These are phyloP conservation scores for Sander lucioperca DNA, from an alignment of 2,113 vertebrate genomes.

Conservation along the genomic window DNA sequence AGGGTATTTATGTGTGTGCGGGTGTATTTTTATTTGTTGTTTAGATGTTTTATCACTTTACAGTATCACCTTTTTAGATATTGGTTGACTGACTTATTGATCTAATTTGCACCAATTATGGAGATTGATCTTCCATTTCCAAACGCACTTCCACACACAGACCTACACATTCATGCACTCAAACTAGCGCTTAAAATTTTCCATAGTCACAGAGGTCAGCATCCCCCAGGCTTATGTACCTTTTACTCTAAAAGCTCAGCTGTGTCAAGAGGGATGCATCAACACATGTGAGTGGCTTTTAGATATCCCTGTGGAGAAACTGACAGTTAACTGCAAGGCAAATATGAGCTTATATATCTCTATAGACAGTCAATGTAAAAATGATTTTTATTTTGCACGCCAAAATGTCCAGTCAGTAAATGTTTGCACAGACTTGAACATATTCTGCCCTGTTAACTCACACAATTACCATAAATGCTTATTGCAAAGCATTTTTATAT, in stretches of 20 bases:
- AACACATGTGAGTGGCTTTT: conserved; percentile 77
- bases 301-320: conserved; percentile 70
- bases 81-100: conserved; percentile 50
- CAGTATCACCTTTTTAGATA: conserved; percentile 19
- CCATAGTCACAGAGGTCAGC: conserved; percentile 69
- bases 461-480: not conserved
- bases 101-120: conserved; percentile 62
- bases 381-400: conserved; percentile 1
- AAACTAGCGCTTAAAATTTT: conserved; percentile 58
- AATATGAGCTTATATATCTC: conserved; percentile 57
- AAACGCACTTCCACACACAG: not conserved
- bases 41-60: conserved; percentile 24
- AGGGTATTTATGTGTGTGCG: not conserved
- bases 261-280: conserved; percentile 59
- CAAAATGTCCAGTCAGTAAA: conserved; percentile 12
- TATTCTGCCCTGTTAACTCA: not conserved
- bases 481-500: not conserved
- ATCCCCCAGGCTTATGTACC: conserved; percentile 64
- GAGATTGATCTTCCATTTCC: conserved; percentile 47
- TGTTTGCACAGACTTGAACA: not conserved
- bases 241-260: conserved; percentile 78
- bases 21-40: not conserved
- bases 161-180: conserved; percentile 42
- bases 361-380: conserved; percentile 38
- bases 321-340: conserved; percentile 64